Base-by-base conservation (phyloP, 2,888 invertebrate species). In the Aspidapion aeneum region DNA sequence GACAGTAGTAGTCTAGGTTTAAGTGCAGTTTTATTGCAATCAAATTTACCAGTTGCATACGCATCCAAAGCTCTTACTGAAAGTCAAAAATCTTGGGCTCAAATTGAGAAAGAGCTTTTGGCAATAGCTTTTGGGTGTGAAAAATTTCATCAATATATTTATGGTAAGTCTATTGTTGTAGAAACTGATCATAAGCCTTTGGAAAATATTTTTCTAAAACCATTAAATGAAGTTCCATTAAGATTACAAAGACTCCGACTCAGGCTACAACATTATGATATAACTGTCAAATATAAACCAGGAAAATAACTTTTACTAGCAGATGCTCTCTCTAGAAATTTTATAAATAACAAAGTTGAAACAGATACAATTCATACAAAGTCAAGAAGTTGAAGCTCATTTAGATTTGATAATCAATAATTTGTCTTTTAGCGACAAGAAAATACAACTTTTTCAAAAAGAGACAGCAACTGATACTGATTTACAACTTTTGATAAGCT, bases 181-280 rank as follows among this genome's bases (percentile, higher is more conserved):
- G 51, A 50, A 20, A 50, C 58, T n/a, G 17, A 19, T 2, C n/a
- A 57, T n/a, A n/a, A n/a, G n/a, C n/a, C 35, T 7, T 35, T 35
- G 5, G 68, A 58, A 17, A 22, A 50, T n/a, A 69, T 65, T 9
- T 63, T 65, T 35, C 64, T 67, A 19, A 69, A 68, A 63, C 59
- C 62, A 16, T 48, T 68, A 21, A 21, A 60, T 55, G 18, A 55
- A 54, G 57, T 55, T 19, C 67, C 65, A 17, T 56, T 57, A 17
- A 62, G 65, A 49, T 21, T 68, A 19, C 67, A 67, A 57, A 55
- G 62, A 49, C 56, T 68, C 55, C 2, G 52, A 22, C 20, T 60
- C 7, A n/a, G 55, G 1, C n/a, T 60, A 56, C 66, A 66, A 65
- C 64, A 62, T 57, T 69, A 67, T 63, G 62, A 68, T 56, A 60